phyloP scores from a whole-genome alignment of 2,113 vertebrate genomes.

The Calidris pugnax region DNA sequence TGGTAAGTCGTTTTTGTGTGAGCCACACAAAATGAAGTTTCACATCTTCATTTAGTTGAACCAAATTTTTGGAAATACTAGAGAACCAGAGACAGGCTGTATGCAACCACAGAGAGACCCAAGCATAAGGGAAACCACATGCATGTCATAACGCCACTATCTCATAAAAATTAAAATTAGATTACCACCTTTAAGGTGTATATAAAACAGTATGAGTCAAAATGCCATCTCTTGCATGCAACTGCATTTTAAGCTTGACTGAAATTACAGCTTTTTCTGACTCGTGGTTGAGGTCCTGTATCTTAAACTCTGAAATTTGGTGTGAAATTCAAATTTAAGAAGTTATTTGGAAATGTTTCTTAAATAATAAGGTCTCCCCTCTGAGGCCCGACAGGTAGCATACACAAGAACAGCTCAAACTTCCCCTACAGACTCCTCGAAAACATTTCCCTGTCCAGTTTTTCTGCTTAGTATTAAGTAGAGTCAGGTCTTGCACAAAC shows the following conservation, averaged over 20 bases:
- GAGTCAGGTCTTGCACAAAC: not conserved
- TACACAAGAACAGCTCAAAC: not conserved
- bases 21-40: not conserved
- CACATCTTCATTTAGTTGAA: fast-evolving
- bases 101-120: not conserved
- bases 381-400: not conserved
- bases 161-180: not conserved
- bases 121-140: not conserved
- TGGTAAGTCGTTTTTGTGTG: not conserved
- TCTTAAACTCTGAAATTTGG: not conserved
- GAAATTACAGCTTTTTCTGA: not conserved
- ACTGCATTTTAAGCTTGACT: not conserved
- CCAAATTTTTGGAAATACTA: not conserved
- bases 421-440: not conserved
- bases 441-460: not conserved
- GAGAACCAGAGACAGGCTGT: not conserved
- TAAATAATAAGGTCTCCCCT: not conserved
- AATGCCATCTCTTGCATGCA: not conserved
- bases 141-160: no score
- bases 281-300: not conserved
- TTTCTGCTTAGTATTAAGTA: not conserved
- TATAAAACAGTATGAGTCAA: not conserved
- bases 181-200: not conserved
- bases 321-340: not conserved
- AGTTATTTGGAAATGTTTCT: not conserved